phyloP scores from a whole-genome alignment of 2,797 vertebrate species.

The Diplodus puntazzo region DNA sequence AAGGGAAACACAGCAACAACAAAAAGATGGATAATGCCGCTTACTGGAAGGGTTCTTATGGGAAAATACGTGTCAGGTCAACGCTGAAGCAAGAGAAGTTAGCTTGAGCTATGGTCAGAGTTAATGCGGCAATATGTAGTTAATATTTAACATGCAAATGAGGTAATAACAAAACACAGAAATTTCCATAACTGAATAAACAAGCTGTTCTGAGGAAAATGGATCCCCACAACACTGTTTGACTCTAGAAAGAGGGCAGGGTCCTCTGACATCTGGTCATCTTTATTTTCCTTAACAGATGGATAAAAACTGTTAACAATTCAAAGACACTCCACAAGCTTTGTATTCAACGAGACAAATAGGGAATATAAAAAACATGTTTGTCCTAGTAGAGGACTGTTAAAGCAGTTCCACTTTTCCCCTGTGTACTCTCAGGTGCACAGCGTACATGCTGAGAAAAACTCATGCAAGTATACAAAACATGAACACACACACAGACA shows the following conservation, averaged over 20 bases:
- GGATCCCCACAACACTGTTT: too few species aligned
- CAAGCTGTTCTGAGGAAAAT: too few species aligned
- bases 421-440: slow-evolving; percentile 20
- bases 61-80: not conserved
- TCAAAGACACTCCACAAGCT: not conserved
- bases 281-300: not conserved
- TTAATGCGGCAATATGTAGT: too few species aligned
- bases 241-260: too few species aligned
- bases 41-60: too few species aligned
- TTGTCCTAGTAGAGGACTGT: not conserved
- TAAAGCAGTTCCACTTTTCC: slow-evolving; percentile 17
- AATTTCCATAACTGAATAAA: too few species aligned
- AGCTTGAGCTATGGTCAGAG: not conserved
- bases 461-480: slow-evolving; percentile 4
- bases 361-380: not conserved
- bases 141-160: too few species aligned
- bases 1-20: not conserved
- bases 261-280: not conserved
- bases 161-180: too few species aligned
- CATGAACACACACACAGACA: not conserved
- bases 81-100: not conserved
- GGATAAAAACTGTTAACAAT: not conserved
- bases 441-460: slow-evolving; percentile 16
- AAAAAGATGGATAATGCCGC: not conserved
- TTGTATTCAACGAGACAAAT: not conserved